Percentiles rank a stretch among this genome's conserved stretches.
phyloP scores from a whole-genome alignment of 2,797 vertebrate genomes.

The Tragelaphus eurycerus region DNA sequence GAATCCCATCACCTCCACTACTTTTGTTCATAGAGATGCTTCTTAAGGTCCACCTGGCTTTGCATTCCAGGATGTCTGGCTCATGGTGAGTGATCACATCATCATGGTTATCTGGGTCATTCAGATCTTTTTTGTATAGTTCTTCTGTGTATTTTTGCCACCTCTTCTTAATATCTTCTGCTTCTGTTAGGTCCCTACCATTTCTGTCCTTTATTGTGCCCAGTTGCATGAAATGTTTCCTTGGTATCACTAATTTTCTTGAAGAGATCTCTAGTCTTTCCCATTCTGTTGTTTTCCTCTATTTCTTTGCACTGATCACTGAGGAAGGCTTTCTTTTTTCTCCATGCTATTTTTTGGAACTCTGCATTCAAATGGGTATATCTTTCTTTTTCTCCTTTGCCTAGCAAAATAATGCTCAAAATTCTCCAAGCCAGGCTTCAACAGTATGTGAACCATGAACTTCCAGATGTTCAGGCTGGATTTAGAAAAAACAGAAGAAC shows the following conservation, averaged over 20 bases:
- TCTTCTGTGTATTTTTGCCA: background rate
- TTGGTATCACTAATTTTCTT: background rate
- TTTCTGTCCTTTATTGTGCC: background rate
- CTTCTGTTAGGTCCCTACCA: background rate
- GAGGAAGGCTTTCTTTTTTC: background rate
- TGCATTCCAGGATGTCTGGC: background rate
- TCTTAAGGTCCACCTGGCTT: background rate
- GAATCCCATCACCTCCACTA: background rate
- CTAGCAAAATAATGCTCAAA: background rate
- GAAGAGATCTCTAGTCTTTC: background rate
- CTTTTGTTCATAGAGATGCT: background rate
- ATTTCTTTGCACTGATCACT: background rate
- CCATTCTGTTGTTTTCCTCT: background rate
- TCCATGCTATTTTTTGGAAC: background rate
- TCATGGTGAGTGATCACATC: background rate
- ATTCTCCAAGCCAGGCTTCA: background rate
- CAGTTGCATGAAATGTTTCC: background rate
- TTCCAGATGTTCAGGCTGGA: background rate
- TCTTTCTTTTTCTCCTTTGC: background rate
- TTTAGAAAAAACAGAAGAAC: background rate
- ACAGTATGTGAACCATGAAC: background rate
- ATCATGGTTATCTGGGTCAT: background rate
- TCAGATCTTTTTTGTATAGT: background rate
- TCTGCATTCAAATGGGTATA: background rate
- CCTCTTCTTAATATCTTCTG: background rate